Percentiles rank a stretch among this genome's conserved stretches.
Conservation (phyloP, 1,140 invertebrate species). For the Leguminivora glycinivorella region DNA sequence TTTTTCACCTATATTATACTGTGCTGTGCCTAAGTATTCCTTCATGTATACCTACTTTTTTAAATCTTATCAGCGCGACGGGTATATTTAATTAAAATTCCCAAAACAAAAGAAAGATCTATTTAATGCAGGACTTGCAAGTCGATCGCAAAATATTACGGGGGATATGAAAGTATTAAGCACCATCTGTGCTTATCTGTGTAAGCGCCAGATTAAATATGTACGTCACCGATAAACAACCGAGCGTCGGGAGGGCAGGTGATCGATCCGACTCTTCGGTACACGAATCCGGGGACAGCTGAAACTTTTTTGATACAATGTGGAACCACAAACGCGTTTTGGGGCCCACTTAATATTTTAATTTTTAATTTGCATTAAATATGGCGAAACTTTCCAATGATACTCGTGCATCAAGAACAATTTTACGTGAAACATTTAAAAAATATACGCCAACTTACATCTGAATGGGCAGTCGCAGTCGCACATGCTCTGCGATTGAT, state of each 20-base stretch:
- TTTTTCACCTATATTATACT: too few relatives aligned
- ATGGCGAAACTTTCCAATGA: not conserved
- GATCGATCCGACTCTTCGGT: not conserved
- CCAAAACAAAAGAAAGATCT: too few relatives aligned
- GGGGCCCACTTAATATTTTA: constrained; percentile 3
- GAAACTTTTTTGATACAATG: constrained; percentile 4
- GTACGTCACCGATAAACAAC: not conserved
- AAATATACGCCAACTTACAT: not conserved
- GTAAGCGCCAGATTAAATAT: constrained; percentile 6
- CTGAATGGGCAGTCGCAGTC: too few relatives aligned
- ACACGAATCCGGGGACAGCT: constrained; percentile 1
- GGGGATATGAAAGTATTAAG: not conserved
- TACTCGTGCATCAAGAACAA: not conserved
- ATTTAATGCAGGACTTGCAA: not conserved
- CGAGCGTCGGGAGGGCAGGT: constrained; percentile 3
- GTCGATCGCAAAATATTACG: not conserved
- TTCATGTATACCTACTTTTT: too few relatives aligned
- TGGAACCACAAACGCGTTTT: constrained; percentile 1
- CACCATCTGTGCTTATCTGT: constrained; percentile 5
- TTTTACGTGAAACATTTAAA: not conserved
- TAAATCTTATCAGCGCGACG: too few relatives aligned
- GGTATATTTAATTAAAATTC: too few relatives aligned
- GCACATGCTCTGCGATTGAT: too few relatives aligned
- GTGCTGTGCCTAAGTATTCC: too few relatives aligned
- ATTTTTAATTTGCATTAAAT: not conserved